Base-by-base conservation (phyloP, 1,140 invertebrate species). In the Zophobas atratus region DNA sequence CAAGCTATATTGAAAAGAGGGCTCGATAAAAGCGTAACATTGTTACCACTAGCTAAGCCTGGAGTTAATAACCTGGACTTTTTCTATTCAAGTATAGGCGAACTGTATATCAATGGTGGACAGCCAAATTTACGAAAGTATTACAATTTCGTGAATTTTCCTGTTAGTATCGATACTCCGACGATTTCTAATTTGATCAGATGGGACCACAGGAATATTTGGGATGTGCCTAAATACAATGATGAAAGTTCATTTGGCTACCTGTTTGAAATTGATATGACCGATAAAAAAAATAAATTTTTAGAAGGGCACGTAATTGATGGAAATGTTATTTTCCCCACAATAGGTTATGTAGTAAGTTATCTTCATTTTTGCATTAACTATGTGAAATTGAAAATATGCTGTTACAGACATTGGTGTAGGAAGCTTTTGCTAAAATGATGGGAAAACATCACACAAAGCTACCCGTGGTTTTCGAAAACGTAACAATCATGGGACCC, bases 261-360 rank as follows among this genome's bases (percentile, higher is more conserved):
- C 73, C 49, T 71, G 0, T 79, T 89, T 1, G 77, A 83, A 2
- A 76, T 90, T 0, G 85, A 88, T 6, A 75, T 90, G 1, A 81
- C 79, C 2, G 86, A 91, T 55, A 87, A 88, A 32, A 88, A 89
- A 6, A 89, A 90, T 78, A 86, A 90, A 35, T 95, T 88, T 83
- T 89, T 91, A 79, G 81, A 85, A 8, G 93, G 92, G n/a, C 93
- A 95, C 81, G 86, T 89, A 1, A 93, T 95, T 77, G 93, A 95
- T 85, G 89, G 88, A 51, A 63, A 46, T 0, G 8, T 67, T 41
- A 34, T 78, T 1, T 46, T 73, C 33, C 70, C 76, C 2, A 67
- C 46, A 8, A 0, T 46, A 0, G 77, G 73, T 33, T 79, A 70
- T 35, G 5, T 79, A 35, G 70, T 77, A 76, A 4, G 55, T 20